phyloP scores from a whole-genome alignment of 53 echinoderm and acorn worm species.

The Astropecten irregularis region DNA sequence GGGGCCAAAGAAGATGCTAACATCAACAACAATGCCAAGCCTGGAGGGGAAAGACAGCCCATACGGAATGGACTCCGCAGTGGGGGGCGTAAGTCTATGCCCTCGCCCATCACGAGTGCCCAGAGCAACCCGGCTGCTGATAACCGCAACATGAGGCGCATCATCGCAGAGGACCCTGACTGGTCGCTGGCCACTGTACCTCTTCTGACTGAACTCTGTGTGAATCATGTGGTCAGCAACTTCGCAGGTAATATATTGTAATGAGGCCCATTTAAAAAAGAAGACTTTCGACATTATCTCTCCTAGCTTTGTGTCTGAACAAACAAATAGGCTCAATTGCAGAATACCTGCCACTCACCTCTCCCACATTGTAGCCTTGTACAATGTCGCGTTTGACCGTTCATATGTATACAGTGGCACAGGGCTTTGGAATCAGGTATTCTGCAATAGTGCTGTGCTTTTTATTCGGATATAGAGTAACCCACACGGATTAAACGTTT shows the following conservation, averaged over 20 bases:
- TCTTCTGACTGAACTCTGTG: constrained; percentile 90
- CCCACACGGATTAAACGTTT: too few relatives aligned
- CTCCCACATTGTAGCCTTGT: too few relatives aligned
- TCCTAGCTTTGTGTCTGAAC: background rate
- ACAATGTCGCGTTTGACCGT: too few relatives aligned
- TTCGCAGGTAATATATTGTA: constrained; percentile 78
- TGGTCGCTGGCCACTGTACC: constrained; percentile 99
- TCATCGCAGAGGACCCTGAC: constrained; percentile 96
- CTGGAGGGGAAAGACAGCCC: constrained; percentile 50
- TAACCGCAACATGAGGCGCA: constrained; percentile 91
- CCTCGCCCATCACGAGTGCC: constrained; percentile 94
- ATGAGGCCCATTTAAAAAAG: too few relatives aligned
- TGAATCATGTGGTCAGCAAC: constrained; percentile 84
- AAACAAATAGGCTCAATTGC: background rate
- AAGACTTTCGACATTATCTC: background rate
- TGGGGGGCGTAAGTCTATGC: constrained; percentile 70
- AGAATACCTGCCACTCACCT: too few relatives aligned
- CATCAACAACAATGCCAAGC: constrained; percentile 73
- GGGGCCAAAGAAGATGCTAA: constrained; percentile 64
- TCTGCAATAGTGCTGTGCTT: too few relatives aligned
- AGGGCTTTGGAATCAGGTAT: too few relatives aligned
- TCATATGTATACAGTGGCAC: too few relatives aligned
- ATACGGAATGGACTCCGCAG: constrained; percentile 41
- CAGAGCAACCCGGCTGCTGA: constrained; percentile 90
- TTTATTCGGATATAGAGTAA: too few relatives aligned